Base-by-base conservation (phyloP, 2,113 vertebrate genomes). In the Platichthys flesus region DNA sequence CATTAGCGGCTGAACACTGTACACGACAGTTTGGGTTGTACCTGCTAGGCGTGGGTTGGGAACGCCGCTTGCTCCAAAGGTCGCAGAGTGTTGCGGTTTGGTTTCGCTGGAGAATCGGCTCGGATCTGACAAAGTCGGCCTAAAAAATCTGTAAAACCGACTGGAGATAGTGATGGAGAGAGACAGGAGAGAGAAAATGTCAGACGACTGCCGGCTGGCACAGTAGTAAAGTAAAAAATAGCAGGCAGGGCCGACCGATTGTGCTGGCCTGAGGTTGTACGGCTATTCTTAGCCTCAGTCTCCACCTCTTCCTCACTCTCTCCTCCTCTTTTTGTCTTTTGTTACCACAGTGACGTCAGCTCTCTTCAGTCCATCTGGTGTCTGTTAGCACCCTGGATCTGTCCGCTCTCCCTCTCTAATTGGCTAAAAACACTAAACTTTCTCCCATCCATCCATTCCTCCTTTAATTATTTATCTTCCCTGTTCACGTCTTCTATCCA, bases 241-340 rank as follows among this genome's bases (percentile, higher is more conserved):
- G 79, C 66, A 82, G 58, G 71, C 63, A 73, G 71, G 65, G 75
- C 82, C 81, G 72, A 78, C 74, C 40, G 68, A 79, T 83, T 65
- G 61, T 73, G 81, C 76, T 72, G 82, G 76, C 88, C 85, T 7
- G 79, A 79, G 84, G 87, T 90, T 88, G 79, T 83, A 73, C 49
- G 57, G 64, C 90, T 92, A 90, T 91, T 91, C 67, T 90, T 91
- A 87, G 88, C 79, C 67, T 81, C 51, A 54, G 54, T 84, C 87
- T 81, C 78, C 85, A 77, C 81, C 65, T 89, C 77, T 80, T 84
- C 62, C 40, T 83, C 68, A 60, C 55, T 63, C 60, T 61, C 67
- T 37, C 67, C 55, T 84, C 58, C 64, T 49, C 76, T 77, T 54
- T 65, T 77, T 73, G 59, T 77, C 54, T 80, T 82, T 71, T 72